These are phyloP conservation scores for Drosophila teissieri DNA, from an alignment of 1,140 invertebrate genomes.

Conservation along the genomic window DNA sequence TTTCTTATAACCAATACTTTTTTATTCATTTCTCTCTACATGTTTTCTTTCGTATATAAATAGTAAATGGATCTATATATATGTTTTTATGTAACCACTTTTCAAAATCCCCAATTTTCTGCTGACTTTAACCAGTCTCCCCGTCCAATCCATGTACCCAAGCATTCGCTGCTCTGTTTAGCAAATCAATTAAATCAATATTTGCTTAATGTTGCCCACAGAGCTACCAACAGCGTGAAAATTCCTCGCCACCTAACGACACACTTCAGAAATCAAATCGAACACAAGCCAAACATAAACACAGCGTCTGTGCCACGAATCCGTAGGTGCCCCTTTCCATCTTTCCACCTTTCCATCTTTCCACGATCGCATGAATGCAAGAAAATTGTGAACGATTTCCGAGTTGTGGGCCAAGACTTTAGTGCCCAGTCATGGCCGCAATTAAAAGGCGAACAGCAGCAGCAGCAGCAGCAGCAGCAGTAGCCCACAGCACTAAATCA, in stretches of 20 bases:
- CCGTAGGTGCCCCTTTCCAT: conserved; percentile 9
- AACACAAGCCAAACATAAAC: conserved; percentile 66
- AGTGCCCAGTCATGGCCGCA: conserved; percentile 63
- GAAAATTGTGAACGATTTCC: conserved; percentile 80
- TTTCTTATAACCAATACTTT: too few relatives aligned
- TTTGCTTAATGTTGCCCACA: conserved; percentile 55
- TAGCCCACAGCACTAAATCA: conserved; percentile 77
- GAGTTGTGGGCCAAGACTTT: conserved; percentile 41
- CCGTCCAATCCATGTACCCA: too few relatives aligned
- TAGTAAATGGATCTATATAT: not conserved
- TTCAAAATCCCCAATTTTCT: not conserved
- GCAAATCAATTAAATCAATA: conserved; percentile 79
- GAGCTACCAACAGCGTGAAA: conserved; percentile 69
- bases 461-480: conserved; percentile 57
- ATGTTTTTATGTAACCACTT: too few relatives aligned
- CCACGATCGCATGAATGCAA: conserved; percentile 50
- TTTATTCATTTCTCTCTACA: too few relatives aligned
- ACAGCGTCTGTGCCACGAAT: conserved; percentile 21
- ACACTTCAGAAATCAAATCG: conserved; percentile 79
- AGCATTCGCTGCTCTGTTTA: conserved; percentile 44
- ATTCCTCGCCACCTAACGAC: conserved; percentile 61
- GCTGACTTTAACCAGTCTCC: not conserved
- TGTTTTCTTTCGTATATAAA: not conserved
- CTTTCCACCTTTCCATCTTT: not conserved
- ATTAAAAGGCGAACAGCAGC: conserved; percentile 79